phyloP scores from a whole-genome alignment of 1,140 invertebrate genomes.

The Bombus superbus region DNA sequence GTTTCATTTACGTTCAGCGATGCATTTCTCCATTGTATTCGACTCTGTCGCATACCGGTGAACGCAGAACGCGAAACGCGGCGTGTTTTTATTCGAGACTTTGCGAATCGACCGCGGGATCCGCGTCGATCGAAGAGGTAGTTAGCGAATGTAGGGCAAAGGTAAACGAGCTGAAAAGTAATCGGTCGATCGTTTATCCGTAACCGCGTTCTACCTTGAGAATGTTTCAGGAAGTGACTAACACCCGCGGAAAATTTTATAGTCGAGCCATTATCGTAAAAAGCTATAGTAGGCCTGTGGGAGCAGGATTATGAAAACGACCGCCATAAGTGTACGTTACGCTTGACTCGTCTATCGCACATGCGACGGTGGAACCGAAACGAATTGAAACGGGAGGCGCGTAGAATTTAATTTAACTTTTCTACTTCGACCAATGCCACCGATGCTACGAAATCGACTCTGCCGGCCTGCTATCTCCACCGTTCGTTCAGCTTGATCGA shows the following conservation, averaged over 20 bases:
- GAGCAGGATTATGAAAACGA: slow-evolving; percentile 48
- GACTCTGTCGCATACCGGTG: background rate
- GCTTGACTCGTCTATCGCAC: background rate
- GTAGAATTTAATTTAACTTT: slow-evolving; percentile 67
- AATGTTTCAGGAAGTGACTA: slow-evolving; percentile 38
- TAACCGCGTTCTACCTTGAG: background rate
- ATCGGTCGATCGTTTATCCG: background rate
- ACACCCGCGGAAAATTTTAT: slow-evolving; percentile 46
- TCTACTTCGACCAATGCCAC: slow-evolving; percentile 37
- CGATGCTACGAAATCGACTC: slow-evolving; percentile 22
- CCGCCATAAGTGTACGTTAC: slow-evolving; percentile 22
- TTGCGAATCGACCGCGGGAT: background rate
- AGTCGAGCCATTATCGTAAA: slow-evolving; percentile 51
- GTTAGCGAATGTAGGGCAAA: background rate
- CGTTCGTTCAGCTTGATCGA: slow-evolving; percentile 56
- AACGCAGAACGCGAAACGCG: background rate
- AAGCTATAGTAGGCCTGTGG: slow-evolving; percentile 49
- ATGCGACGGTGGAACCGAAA: slow-evolving; percentile 38
- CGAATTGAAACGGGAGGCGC: slow-evolving; percentile 31
- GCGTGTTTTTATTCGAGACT: too few relatives aligned
- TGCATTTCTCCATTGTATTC: background rate
- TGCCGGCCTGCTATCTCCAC: slow-evolving; percentile 16
- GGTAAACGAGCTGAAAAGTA: slow-evolving; percentile 7
- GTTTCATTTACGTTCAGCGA: too few relatives aligned
- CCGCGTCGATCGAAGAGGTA: background rate